Percentiles rank a stretch among this genome's conserved stretches.
Evolutionary conservation across 2,797 vertebrate genomes (phyloP).

Genomic region (Poecile montanus): DNA sequence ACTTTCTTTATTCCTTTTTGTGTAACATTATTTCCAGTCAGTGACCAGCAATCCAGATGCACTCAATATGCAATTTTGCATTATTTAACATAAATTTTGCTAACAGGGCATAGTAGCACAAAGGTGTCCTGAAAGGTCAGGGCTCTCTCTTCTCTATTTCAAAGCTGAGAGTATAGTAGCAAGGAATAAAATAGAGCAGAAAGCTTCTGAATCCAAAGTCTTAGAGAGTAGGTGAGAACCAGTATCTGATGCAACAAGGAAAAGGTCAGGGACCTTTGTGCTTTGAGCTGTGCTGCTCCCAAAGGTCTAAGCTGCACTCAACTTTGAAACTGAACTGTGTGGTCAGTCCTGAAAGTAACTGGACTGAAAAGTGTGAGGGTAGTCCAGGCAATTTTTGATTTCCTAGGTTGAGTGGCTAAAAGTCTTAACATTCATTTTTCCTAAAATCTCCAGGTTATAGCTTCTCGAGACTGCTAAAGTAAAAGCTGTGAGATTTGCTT

Average conservation of each 20-base stretch:
- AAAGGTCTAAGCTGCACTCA: neutral
- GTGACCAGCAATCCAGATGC: neutral
- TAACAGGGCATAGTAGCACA: neutral
- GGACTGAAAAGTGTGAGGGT: neutral
- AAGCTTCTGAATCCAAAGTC: neutral
- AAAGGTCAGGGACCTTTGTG: neutral
- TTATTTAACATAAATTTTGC: neutral
- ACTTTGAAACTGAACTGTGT: neutral
- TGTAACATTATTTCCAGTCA: neutral
- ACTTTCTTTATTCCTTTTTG: neutral
- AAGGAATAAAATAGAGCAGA: neutral
- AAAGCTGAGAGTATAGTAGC: neutral
- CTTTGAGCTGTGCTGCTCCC: neutral
- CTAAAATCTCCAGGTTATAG: neutral
- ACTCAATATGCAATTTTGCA: neutral
- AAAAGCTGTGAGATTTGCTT: neutral
- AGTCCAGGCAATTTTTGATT: neutral
- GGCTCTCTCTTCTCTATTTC: neutral
- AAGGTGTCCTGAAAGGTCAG: neutral
- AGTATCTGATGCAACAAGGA: neutral
- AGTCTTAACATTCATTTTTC: neutral
- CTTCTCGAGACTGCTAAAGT: neutral
- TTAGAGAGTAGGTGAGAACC: neutral
- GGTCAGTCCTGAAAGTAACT: neutral
- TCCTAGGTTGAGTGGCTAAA: neutral